phyloP scores from a whole-genome alignment of 2,888 invertebrate genomes.

The Ctenicera cuprea region DNA sequence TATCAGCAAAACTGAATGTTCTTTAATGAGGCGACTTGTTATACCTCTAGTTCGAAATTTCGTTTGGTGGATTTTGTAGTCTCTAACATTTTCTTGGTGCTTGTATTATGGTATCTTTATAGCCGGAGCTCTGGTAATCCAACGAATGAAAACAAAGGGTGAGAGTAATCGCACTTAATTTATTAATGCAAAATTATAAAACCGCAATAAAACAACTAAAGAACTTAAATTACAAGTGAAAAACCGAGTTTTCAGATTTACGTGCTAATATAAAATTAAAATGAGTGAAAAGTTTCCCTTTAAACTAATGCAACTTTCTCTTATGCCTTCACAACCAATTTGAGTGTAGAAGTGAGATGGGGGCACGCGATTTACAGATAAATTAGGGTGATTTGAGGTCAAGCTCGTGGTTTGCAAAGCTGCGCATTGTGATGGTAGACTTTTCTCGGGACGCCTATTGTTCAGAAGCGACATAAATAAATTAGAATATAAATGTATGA shows the following conservation, averaged over 20 bases:
- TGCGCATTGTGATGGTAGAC: constrained; percentile 58
- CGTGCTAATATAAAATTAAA: constrained; percentile 54
- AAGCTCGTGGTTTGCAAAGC: constrained; percentile 57
- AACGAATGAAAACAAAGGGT: constrained; percentile 14
- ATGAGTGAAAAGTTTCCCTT: constrained; percentile 17
- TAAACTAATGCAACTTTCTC: constrained; percentile 14
- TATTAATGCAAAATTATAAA: constrained; percentile 35
- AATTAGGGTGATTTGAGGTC: constrained; percentile 53
- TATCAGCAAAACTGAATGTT: constrained; percentile 34
- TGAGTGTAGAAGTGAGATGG: constrained; percentile 30
- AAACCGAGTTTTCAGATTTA: constrained; percentile 60
- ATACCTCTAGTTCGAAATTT: constrained; percentile 1
- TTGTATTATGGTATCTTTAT: background rate
- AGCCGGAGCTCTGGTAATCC: background rate
- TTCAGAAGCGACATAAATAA: constrained; percentile 63
- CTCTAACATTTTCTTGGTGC: constrained; percentile 4
- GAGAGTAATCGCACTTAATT: constrained; percentile 22
- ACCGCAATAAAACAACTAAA: constrained; percentile 45
- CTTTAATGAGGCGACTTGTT: constrained; percentile 20
- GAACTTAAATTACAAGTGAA: constrained; percentile 59
- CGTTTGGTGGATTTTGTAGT: background rate
- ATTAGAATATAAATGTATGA: constrained; percentile 64
- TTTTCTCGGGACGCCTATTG: constrained; percentile 59
- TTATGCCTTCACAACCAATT: constrained; percentile 3
- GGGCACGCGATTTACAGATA: constrained; percentile 48